Evolutionary conservation across 2,797 vertebrate genomes (phyloP).

Genomic region (Aselliscus stoliczkanus): DNA sequence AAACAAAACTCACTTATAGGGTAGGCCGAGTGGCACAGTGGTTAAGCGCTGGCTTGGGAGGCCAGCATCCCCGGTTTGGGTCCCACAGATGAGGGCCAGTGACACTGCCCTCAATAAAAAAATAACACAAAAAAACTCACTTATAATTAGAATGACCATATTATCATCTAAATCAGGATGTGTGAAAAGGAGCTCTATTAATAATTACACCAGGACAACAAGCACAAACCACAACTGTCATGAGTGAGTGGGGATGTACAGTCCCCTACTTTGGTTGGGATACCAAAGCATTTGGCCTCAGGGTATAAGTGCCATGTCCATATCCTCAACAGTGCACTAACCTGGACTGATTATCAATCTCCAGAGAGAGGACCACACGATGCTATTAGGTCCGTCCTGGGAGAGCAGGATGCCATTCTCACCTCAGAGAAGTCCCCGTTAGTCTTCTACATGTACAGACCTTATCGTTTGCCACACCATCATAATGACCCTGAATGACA

Average conservation of each 20-base stretch:
- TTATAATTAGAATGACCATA: background rate
- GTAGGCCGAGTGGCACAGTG: too few species aligned
- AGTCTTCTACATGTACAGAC: fast-evolving
- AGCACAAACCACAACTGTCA: background rate
- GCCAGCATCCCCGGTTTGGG: too few species aligned
- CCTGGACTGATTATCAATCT: background rate
- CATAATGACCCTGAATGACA: background rate
- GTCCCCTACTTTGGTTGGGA: background rate
- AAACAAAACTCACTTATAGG: background rate
- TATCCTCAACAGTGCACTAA: background rate
- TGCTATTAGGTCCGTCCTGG: background rate
- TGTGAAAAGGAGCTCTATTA: background rate
- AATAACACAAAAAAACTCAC: too few species aligned
- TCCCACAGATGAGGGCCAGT: too few species aligned
- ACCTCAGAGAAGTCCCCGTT: background rate
- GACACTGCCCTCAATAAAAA: too few species aligned
- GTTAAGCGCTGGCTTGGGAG: too few species aligned
- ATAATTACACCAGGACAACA: background rate
- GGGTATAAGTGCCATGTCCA: background rate
- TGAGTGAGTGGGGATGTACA: background rate
- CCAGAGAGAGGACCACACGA: background rate
- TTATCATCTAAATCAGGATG: background rate
- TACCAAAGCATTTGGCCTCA: background rate
- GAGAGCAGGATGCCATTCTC: background rate
- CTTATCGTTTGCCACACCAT: background rate